Evolutionary conservation across 2,113 vertebrate species (phyloP), one percentile per base, ranked within the genome.

Genomic region (Coturnix japonica): DNA sequence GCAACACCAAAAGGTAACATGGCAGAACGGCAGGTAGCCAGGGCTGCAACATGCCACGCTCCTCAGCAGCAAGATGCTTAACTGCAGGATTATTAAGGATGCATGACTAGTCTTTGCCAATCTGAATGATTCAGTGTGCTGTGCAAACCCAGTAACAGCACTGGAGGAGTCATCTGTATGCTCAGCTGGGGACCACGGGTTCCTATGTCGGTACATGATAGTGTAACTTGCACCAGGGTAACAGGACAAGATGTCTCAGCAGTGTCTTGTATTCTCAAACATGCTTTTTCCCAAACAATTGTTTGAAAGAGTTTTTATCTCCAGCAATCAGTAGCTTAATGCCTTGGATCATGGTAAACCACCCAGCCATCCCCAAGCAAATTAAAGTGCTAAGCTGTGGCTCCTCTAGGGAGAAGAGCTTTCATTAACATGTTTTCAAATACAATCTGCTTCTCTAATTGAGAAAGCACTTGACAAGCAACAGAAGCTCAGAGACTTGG

Each of bases 1-100:
- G 94, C 81, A 95, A 70, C 86, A 64, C 54, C 60, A 28, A 87
- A 87, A 97, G 97, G 97, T 78, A 70, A 93, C 19, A 28, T 89
- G 93, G 95, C 47, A 26, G 90, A 93, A 90, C 2, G 13, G 83
- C 80, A 88, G 79, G 90, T 0, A 65, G 77, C 17, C 74, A 59
- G 35, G 23, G 18, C 18, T 20, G 53, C 1, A 13, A 17, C 0
- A 2, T 0, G 13, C 23, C 2, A 21, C 15, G 41, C n/a, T 31
- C 30, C 41, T 4, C 11, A 23, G 20, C 49, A 21, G 59, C 28
- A 1, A 87, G 44, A 26, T 9, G 43, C 14, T 12, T 8, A 30
- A 6, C 49, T 22, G 37, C 22, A 41, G 9, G 21, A 21, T 46
- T 6, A 56, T 41, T 6, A 56, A 53, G 72, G 35, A 51, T 39